Conservation (phyloP, 2,888 invertebrate species). For the Diaphora mendica region DNA sequence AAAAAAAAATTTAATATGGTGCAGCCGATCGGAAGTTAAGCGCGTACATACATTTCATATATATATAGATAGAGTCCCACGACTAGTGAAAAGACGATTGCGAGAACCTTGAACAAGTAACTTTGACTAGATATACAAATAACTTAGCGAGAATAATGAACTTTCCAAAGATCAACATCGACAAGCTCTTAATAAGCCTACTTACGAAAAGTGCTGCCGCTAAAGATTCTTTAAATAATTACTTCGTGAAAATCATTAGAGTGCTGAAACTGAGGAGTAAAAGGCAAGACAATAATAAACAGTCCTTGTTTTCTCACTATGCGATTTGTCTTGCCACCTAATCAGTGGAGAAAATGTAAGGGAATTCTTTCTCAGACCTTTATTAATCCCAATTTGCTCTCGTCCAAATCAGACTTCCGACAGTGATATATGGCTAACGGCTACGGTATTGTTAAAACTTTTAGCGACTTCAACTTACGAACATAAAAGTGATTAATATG, state of each 20-base stretch:
- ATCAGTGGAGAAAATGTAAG: conserved; percentile 71
- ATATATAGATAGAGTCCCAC: neutral
- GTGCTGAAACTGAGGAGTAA: conserved; percentile 11
- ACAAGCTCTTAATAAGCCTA: conserved; percentile 3
- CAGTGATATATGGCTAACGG: conserved; percentile 72
- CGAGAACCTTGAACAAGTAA: neutral
- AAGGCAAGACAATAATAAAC: conserved; percentile 35
- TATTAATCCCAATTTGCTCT: conserved; percentile 80
- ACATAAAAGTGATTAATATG: conserved; percentile 53
- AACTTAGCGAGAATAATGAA: neutral
- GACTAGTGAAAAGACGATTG: neutral
- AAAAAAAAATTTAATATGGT: too few species aligned
- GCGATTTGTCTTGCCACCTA: conserved; percentile 73
- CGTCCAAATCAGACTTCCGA: conserved; percentile 63
- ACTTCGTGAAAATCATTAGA: conserved; percentile 40
- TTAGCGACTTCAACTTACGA: conserved; percentile 43
- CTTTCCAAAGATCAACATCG: neutral
- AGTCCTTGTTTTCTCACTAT: conserved; percentile 52
- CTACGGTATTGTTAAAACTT: conserved; percentile 56
- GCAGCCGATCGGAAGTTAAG: too few species aligned
- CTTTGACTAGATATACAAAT: neutral
- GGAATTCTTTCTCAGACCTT: conserved; percentile 67
- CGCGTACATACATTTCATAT: too few species aligned
- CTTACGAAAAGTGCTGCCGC: conserved; percentile 7
- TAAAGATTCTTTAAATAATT: conserved; percentile 33